Conservation (phyloP, 1,140 invertebrate species). For the Brachionus angularis region DNA sequence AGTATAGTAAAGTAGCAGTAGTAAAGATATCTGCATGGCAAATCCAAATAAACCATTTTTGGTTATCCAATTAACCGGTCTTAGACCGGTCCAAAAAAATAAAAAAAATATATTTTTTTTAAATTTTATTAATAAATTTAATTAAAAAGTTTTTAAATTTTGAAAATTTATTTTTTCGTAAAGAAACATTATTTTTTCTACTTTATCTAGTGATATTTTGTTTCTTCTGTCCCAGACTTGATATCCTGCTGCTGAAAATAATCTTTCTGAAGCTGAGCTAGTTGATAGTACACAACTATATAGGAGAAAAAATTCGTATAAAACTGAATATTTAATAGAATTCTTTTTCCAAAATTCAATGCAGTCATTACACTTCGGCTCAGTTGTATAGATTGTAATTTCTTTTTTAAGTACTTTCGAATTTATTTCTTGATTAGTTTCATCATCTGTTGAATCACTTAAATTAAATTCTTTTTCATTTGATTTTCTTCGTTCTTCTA, state of each 20-base stretch:
- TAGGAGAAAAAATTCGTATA: neutral
- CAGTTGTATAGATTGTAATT: neutral
- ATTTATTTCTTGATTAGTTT: neutral
- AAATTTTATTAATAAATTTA: too few relatives aligned
- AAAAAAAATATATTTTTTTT: too few relatives aligned
- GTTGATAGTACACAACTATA: neutral
- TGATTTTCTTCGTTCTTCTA: too few relatives aligned
- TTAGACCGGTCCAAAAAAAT: too few relatives aligned
- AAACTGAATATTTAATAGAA: neutral
- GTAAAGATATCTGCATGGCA: too few relatives aligned
- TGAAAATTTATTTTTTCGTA: too few relatives aligned
- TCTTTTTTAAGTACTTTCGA: neutral
- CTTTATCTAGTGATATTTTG: neutral
- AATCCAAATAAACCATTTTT: too few relatives aligned
- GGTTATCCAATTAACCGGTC: too few relatives aligned
- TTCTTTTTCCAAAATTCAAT: neutral
- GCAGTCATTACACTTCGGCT: neutral
- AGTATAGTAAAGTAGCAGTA: too few relatives aligned
- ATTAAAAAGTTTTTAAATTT: too few relatives aligned
- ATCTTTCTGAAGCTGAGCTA: neutral
- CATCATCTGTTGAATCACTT: neutral
- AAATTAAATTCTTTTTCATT: neutral
- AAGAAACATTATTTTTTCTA: conserved; percentile 8
- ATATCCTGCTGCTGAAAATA: neutral
- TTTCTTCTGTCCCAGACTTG: conserved; percentile 8